Evolutionary conservation across 2,797 vertebrate genomes (phyloP).

Genomic region (Sebastes taczanowskii): DNA sequence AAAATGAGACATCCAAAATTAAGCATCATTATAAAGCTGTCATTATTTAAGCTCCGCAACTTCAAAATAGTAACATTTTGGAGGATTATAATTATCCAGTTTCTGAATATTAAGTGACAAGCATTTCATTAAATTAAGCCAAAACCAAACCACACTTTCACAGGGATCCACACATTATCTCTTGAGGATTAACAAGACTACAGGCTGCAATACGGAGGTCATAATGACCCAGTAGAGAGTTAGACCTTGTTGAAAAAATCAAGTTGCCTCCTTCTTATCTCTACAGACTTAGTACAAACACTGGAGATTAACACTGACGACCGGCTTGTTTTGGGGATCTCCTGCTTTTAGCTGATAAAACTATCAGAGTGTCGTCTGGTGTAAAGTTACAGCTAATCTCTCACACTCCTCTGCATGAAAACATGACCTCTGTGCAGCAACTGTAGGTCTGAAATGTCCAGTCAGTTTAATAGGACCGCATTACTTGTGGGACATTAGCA

Average conservation of each 20-base stretch:
- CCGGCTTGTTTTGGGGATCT: conserved; percentile 56
- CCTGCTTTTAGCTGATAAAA: conserved; percentile 60
- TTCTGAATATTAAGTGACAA: background rate
- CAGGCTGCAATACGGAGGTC: conserved; percentile 40
- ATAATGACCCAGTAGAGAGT: conserved; percentile 22
- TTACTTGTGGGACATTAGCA: background rate
- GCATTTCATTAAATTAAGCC: background rate
- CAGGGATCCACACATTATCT: conserved; percentile 13
- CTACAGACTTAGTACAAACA: conserved; percentile 46
- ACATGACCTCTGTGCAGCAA: conserved; percentile 1
- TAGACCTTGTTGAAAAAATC: conserved; percentile 17
- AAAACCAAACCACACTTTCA: background rate
- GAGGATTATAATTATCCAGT: background rate
- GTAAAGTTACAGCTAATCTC: conserved; percentile 47
- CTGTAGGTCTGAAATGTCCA: background rate
- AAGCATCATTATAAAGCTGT: background rate
- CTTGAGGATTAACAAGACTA: conserved; percentile 27
- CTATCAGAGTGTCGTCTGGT: conserved; percentile 47
- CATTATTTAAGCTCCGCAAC: background rate
- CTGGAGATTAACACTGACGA: conserved; percentile 44
- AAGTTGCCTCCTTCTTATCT: conserved; percentile 55
- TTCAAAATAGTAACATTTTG: background rate
- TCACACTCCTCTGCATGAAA: conserved; percentile 9
- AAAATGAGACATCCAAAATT: background rate
- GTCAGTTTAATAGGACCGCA: background rate